Evolutionary conservation across 2,797 vertebrate species (phyloP).

Genomic region (Halcyon leucocephala): DNA sequence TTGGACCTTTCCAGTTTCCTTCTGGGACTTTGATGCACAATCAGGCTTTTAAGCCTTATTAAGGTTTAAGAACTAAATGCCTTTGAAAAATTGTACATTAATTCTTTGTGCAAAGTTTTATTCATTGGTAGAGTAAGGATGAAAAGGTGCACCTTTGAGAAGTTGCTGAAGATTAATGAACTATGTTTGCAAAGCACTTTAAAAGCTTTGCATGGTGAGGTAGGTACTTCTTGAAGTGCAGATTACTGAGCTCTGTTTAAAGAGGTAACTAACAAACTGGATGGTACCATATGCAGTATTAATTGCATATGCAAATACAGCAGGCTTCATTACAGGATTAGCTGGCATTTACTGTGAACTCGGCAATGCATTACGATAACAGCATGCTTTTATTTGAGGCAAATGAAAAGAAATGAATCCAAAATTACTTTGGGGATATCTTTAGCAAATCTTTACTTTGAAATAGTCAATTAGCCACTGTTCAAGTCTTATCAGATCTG

Average conservation of each 20-base stretch:
- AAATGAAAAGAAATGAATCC: not conserved
- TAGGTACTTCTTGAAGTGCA: not conserved
- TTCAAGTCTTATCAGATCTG: not conserved
- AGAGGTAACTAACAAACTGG: not conserved
- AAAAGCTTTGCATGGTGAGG: not conserved
- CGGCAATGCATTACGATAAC: not conserved
- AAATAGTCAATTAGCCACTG: not conserved
- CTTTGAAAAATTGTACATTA: not conserved
- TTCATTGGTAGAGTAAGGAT: not conserved
- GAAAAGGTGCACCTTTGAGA: not conserved
- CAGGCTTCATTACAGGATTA: not conserved
- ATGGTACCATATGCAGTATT: not conserved
- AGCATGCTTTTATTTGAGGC: not conserved
- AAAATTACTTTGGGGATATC: not conserved
- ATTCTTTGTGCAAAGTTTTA: not conserved
- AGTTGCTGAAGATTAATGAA: not conserved
- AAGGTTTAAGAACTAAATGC: not conserved
- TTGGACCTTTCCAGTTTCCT: not conserved
- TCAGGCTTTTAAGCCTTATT: not conserved
- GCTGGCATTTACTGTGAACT: not conserved
- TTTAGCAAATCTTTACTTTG: not conserved
- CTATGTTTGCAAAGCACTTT: not conserved
- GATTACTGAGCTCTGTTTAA: not conserved
- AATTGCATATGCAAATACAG: constrained; percentile 28
- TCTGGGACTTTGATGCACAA: not conserved